Percentiles rank a stretch among this genome's conserved stretches.
These are phyloP conservation scores for Elaeidobius kamerunicus DNA, from an alignment of 2,888 invertebrate genomes.

Conservation along the genomic window DNA sequence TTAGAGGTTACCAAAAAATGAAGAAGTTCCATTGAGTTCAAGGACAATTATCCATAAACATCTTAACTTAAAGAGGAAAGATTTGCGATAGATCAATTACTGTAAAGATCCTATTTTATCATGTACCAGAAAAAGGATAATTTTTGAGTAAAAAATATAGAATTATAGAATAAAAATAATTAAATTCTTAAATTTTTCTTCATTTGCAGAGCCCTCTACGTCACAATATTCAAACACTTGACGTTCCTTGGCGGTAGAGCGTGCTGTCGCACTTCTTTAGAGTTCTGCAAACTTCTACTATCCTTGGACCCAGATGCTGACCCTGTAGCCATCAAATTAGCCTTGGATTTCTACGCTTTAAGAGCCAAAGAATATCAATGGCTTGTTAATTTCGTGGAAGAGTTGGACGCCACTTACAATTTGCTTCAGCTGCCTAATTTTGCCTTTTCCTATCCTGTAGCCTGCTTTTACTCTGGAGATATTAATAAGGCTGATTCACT, in stretches of 20 bases:
- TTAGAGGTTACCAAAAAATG: too few relatives aligned
- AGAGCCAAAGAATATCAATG: slow-evolving; percentile 71
- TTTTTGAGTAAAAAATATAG: too few relatives aligned
- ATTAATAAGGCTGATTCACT: slow-evolving; percentile 51
- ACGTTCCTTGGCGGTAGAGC: slow-evolving; percentile 74
- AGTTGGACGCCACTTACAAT: slow-evolving; percentile 63
- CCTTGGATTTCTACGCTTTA: slow-evolving; percentile 81
- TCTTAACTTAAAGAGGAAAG: too few relatives aligned
- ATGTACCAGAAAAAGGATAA: too few relatives aligned
- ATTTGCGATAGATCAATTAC: background rate
- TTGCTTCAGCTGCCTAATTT: slow-evolving; percentile 82
- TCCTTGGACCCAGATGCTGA: slow-evolving; percentile 72
- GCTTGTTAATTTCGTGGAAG: slow-evolving; percentile 53
- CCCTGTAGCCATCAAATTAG: slow-evolving; percentile 71
- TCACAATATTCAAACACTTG: slow-evolving; percentile 79
- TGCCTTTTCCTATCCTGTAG: slow-evolving; percentile 77
- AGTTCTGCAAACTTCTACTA: slow-evolving; percentile 80
- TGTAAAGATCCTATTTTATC: background rate
- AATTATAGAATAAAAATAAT: too few relatives aligned
- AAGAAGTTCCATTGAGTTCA: too few relatives aligned
- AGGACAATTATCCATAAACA: too few relatives aligned
- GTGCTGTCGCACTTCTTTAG: slow-evolving; percentile 82
- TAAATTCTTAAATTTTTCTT: too few relatives aligned
- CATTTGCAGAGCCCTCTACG: slow-evolving; percentile 64
- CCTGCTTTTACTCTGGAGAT: slow-evolving; percentile 59